phyloP scores from a whole-genome alignment of 2,113 vertebrate genomes.

The Melanerpes formicivorus region DNA sequence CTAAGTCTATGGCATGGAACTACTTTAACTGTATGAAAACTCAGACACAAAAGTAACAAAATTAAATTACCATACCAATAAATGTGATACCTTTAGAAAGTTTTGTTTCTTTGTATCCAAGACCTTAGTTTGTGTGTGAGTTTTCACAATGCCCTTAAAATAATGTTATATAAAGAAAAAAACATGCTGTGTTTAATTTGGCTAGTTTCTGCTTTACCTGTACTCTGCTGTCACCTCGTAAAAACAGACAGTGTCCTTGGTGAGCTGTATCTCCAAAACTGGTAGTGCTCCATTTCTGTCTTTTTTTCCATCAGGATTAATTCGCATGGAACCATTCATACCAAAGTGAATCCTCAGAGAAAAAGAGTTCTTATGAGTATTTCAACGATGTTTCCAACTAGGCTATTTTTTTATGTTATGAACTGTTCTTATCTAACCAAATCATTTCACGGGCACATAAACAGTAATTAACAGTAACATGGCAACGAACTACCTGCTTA shows the following conservation, averaged over 20 bases:
- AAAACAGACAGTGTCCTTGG: conserved; percentile 86
- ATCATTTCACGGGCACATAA: background rate
- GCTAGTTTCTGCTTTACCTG: conserved; percentile 79
- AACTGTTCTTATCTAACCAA: background rate
- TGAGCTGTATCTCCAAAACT: conserved; percentile 83
- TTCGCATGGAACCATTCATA: conserved; percentile 90
- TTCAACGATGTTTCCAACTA: background rate
- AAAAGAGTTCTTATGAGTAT: conserved; percentile 2
- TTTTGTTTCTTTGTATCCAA: background rate
- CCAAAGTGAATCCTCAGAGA: conserved; percentile 91
- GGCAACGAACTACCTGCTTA: background rate
- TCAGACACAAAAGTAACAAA: background rate
- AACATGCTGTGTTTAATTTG: background rate
- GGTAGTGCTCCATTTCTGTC: conserved; percentile 64
- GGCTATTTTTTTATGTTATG: background rate
- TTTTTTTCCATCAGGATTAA: conserved; percentile 80
- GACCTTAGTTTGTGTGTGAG: background rate
- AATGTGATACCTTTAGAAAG: background rate
- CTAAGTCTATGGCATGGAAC: background rate
- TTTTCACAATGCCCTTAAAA: background rate
- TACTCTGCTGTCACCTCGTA: conserved; percentile 87
- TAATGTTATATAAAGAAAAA: background rate
- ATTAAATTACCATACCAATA: background rate
- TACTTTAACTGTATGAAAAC: background rate
- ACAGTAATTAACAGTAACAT: background rate